Evolutionary conservation across 64 coral and sea anemone genomes (phyloP).

Genomic region (Porites lutea): DNA sequence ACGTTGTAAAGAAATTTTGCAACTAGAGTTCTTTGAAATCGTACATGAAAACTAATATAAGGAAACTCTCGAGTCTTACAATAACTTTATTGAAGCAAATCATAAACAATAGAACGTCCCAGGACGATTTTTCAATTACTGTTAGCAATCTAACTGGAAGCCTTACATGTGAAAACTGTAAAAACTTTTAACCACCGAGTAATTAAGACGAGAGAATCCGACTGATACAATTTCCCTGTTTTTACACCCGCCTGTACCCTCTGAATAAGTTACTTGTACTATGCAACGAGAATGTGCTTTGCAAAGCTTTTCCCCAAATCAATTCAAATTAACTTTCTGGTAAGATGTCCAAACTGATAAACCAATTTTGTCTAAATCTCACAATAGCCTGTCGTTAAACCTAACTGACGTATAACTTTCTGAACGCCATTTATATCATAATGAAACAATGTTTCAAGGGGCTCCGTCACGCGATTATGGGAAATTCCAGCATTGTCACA

Average conservation of each 20-base stretch:
- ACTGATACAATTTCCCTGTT: conserved; percentile 7
- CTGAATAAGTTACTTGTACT: not conserved
- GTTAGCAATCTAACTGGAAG: not conserved
- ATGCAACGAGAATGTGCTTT: not conserved
- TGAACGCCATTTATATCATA: conserved; percentile 7
- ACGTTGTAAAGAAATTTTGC: not conserved
- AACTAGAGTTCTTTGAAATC: conserved; percentile 1
- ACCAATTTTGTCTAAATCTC: conserved; percentile 2
- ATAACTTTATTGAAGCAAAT: conserved; percentile 1
- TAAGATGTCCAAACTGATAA: not conserved
- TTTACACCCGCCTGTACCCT: conserved; percentile 13
- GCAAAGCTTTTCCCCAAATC: conserved; percentile 5
- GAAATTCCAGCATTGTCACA: conserved; percentile 5
- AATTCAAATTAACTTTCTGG: not conserved
- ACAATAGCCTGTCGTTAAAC: conserved; percentile 10
- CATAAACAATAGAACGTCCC: conserved; percentile 7
- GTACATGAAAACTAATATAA: not conserved
- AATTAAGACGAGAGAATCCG: conserved; percentile 1
- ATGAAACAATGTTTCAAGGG: conserved; percentile 11
- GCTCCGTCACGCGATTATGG: not conserved
- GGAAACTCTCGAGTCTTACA: not conserved
- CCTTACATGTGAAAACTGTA: conserved; percentile 9
- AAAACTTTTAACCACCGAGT: not conserved
- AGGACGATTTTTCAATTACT: conserved; percentile 11
- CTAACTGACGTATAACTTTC: not conserved